A percentile compares a stretch with the other conserved stretches of the same genome.
These are phyloP conservation scores for Chlamydotis undulata DNA, from an alignment of 2,113 vertebrate genomes.

Conservation along the genomic window DNA sequence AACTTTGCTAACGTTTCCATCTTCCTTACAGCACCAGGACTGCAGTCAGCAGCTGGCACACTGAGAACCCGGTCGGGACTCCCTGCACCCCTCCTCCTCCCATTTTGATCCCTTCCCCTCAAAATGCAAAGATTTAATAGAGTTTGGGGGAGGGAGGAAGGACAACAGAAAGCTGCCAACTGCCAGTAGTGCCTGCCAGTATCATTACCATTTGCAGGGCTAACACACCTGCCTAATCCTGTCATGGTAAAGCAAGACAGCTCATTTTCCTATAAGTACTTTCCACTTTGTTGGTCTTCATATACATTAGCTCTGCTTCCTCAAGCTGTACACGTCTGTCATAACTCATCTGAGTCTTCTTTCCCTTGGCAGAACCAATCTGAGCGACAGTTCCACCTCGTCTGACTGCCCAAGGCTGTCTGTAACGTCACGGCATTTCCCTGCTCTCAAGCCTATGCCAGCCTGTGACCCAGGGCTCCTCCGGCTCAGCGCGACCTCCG, in stretches of 20 bases:
- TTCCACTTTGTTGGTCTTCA: neutral
- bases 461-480: neutral
- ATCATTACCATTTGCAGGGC: neutral
- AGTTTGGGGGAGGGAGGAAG: neutral
- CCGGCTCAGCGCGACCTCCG: fast-evolving
- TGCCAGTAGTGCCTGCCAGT: neutral
- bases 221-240: neutral
- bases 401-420: neutral
- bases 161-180: neutral
- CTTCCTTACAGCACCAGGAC: neutral
- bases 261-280: neutral
- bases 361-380: neutral
- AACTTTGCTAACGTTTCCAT: neutral
- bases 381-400: neutral
- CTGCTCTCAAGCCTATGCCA: neutral
- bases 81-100: neutral
- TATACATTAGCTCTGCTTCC: neutral
- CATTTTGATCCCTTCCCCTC: neutral
- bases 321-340: neutral
- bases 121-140: neutral
- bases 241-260: neutral
- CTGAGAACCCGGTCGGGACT: neutral
- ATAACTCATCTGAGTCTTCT: neutral
- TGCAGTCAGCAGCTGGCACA: neutral
- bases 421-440: neutral